Percentiles rank a stretch among this genome's conserved stretches.
Evolutionary conservation across 1,140 invertebrate genomes (phyloP).

Genomic region (Zelostemma sp.): DNA sequence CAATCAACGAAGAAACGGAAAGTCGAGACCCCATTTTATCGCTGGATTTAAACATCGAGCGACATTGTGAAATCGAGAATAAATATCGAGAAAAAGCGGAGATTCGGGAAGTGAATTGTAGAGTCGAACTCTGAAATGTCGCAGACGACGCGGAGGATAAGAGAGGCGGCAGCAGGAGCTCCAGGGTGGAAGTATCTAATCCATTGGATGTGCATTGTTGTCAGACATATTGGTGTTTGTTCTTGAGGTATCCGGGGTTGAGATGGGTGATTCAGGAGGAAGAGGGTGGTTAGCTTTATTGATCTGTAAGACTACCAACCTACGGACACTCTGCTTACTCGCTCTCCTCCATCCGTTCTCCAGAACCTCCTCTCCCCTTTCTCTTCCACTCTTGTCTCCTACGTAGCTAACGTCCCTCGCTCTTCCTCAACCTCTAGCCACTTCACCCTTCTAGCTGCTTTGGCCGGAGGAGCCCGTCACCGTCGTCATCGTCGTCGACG

Average conservation of each 20-base stretch:
- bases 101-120: neutral
- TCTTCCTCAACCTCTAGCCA: slow-evolving; percentile 44
- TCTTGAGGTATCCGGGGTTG: slow-evolving; percentile 64
- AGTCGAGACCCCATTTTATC: too few species aligned
- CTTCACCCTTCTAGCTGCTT: slow-evolving; percentile 66
- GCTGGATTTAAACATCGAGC: too few species aligned
- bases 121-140: slow-evolving; percentile 9
- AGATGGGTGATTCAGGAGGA: slow-evolving; percentile 54
- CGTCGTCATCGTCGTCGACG: slow-evolving; percentile 27
- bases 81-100: neutral
- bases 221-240: slow-evolving; percentile 69
- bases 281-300: slow-evolving; percentile 71
- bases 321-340: slow-evolving; percentile 58
- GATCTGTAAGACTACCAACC: slow-evolving; percentile 71
- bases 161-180: slow-evolving; percentile 9
- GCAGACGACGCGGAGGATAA: neutral
- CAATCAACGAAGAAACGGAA: too few species aligned
- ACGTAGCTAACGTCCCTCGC: slow-evolving; percentile 40
- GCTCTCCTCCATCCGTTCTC: slow-evolving; percentile 53
- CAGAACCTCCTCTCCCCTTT: slow-evolving; percentile 48
- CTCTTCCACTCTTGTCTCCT: slow-evolving; percentile 50
- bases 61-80: too few species aligned
- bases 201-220: slow-evolving; percentile 64
- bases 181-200: slow-evolving; percentile 61
- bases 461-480: slow-evolving; percentile 56